These are phyloP conservation scores for Melozone crissalis DNA, from an alignment of 2,113 vertebrate species.

Conservation along the genomic window DNA sequence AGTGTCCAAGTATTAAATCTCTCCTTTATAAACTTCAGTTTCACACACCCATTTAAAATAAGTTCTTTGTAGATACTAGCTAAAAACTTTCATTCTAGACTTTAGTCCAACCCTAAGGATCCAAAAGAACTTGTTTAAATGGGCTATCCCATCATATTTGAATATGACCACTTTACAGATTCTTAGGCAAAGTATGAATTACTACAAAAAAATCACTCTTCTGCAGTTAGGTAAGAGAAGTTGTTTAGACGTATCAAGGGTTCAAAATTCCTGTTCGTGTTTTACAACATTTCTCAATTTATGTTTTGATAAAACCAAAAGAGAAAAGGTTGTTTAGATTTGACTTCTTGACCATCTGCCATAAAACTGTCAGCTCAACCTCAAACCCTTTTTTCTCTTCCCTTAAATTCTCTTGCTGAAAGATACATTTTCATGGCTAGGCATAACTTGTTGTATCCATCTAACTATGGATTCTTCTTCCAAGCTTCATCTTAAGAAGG, in stretches of 20 bases:
- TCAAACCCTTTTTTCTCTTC: not conserved
- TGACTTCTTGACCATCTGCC: not conserved
- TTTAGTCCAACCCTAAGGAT: not conserved
- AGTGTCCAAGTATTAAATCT: not conserved
- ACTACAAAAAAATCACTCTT: not conserved
- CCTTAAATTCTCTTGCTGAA: not conserved
- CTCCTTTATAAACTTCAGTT: not conserved
- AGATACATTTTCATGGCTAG: not conserved
- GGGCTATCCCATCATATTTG: not conserved
- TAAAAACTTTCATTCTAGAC: not conserved
- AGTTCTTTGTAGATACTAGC: not conserved
- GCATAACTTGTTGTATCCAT: not conserved
- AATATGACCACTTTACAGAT: not conserved
- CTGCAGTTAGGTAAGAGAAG: not conserved
- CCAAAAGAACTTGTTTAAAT: not conserved
- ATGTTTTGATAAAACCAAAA: not conserved
- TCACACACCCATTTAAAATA: not conserved
- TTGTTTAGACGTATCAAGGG: not conserved
- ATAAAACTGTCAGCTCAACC: not conserved
- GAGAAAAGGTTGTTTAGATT: slow-evolving; percentile 7
- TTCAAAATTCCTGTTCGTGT: not conserved
- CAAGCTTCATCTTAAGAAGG: slow-evolving; percentile 18
- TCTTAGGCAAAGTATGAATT: not conserved
- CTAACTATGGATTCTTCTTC: slow-evolving; percentile 39
- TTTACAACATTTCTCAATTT: slow-evolving; percentile 13